These are phyloP conservation scores for Dendropsophus ebraccatus DNA, from an alignment of 2,113 vertebrate genomes.

Conservation along the genomic window DNA sequence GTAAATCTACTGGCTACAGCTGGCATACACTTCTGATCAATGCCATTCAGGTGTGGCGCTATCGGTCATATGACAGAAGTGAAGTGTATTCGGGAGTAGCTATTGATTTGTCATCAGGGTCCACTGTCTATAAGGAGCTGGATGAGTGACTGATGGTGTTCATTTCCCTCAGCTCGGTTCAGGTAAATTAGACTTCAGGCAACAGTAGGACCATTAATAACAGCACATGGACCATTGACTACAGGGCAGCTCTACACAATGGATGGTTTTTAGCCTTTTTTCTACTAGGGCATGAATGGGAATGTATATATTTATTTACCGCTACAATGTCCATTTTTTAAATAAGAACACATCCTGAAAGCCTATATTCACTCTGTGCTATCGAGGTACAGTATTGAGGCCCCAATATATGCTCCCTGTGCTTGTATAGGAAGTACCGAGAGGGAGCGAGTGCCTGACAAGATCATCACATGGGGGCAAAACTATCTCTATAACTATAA, in stretches of 20 bases:
- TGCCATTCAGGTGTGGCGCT: background rate
- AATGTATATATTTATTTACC: background rate
- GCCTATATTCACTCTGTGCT: too few species aligned
- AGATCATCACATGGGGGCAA: too few species aligned
- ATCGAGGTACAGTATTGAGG: too few species aligned
- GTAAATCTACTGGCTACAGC: too few species aligned
- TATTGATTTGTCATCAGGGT: background rate
- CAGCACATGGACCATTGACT: background rate
- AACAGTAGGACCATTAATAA: background rate
- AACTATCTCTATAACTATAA: too few species aligned
- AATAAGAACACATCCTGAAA: too few species aligned
- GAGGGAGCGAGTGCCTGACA: too few species aligned
- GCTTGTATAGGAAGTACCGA: too few species aligned
- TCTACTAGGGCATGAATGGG: background rate
- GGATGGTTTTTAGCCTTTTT: background rate
- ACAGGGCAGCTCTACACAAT: background rate
- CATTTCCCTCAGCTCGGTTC: constrained; percentile 1
- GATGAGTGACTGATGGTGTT: background rate
- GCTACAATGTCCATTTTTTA: background rate
- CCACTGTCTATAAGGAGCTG: background rate
- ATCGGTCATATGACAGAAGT: background rate
- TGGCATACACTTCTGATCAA: background rate
- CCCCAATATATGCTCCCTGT: too few species aligned
- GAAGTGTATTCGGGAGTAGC: background rate
- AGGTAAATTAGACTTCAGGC: background rate